A percentile compares a stretch with the other conserved stretches of the same genome.
Evolutionary conservation across 2,888 invertebrate genomes (phyloP).

Genomic region (Syrphus vitripennis): DNA sequence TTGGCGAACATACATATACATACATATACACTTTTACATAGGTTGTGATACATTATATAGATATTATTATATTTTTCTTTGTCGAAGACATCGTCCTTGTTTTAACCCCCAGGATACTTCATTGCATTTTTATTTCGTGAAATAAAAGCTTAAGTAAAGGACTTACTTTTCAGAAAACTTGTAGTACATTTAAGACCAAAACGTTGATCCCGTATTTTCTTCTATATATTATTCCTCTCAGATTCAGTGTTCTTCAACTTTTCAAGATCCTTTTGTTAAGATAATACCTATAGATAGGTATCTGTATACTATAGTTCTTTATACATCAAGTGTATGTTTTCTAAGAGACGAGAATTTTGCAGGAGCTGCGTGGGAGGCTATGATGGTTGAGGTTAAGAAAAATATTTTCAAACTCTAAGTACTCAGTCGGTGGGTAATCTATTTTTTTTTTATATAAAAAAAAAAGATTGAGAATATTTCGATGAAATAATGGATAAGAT

Average conservation of each 20-base stretch:
- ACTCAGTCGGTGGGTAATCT: not conserved
- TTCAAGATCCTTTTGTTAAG: constrained; percentile 50
- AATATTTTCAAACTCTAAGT: constrained; percentile 1
- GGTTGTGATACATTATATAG: not conserved
- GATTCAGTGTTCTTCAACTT: constrained; percentile 58
- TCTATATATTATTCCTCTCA: constrained; percentile 42
- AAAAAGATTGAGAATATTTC: not conserved
- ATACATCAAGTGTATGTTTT: not conserved
- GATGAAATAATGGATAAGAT: not conserved
- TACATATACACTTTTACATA: not conserved
- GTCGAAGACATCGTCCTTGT: constrained; percentile 51
- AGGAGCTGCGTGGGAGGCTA: not conserved
- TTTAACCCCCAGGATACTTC: constrained; percentile 76
- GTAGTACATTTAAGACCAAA: constrained; percentile 73
- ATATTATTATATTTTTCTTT: constrained; percentile 33
- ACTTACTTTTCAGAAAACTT: constrained; percentile 72
- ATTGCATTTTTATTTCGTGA: constrained; percentile 77
- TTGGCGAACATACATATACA: not conserved
- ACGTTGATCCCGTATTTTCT: constrained; percentile 76
- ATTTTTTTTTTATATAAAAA: not conserved
- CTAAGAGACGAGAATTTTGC: not conserved
- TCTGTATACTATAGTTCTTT: too few relatives aligned
- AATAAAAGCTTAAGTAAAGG: constrained; percentile 72
- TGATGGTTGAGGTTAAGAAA: not conserved
- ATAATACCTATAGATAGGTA: constrained; percentile 1